Base-by-base conservation (phyloP, 2,113 vertebrate genomes). In the Rhizomys pruinosus region DNA sequence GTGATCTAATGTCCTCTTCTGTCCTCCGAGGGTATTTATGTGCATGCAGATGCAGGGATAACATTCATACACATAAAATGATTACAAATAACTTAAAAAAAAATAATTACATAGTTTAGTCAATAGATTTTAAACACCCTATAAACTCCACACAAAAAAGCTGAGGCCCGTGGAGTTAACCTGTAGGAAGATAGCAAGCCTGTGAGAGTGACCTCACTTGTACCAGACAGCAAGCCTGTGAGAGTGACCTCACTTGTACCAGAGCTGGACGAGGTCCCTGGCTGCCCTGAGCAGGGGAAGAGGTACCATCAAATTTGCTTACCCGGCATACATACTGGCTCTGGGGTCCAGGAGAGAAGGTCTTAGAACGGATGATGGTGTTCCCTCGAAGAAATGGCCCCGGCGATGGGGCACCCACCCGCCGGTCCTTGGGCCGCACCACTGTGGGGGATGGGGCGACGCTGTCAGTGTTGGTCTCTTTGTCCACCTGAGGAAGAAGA, bases 261-360 rank as follows among this genome's bases (percentile, higher is more conserved):
- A 57, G 79, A 23, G 15, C 34, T 0, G 2, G 7, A 61, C 0
- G 20, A 77, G 78, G n/a, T 44, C 42, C 77, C 29, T 3, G 0
- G 37, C 13, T 10, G 22, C 23, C 39, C 47, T 7, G 34, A 57
- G 47, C 20, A 32, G 12, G 27, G 47, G 63, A 19, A 17, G 57
- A 86, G 66, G 47, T 6, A 72, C 23, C 15, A 12, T 29, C 0
- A 7, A n/a, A n/a, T 16, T 57, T 71, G 91, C 97, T 98, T 98
- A 99, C 99, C 98, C 99, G 98, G 97, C 99, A 99, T 96, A 99
- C 99, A 22, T 99, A 99, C 90, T 99, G 99, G 98, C 99, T 99
- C 97, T 99, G 99, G 12, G 99, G 99, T 95, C 99, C 99, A 0
- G 99, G 99, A 15, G 99, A 99, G 97, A 99, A 99, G 3, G 99